phyloP scores from a whole-genome alignment of 2,113 vertebrate species.

The Panthera leo region DNA sequence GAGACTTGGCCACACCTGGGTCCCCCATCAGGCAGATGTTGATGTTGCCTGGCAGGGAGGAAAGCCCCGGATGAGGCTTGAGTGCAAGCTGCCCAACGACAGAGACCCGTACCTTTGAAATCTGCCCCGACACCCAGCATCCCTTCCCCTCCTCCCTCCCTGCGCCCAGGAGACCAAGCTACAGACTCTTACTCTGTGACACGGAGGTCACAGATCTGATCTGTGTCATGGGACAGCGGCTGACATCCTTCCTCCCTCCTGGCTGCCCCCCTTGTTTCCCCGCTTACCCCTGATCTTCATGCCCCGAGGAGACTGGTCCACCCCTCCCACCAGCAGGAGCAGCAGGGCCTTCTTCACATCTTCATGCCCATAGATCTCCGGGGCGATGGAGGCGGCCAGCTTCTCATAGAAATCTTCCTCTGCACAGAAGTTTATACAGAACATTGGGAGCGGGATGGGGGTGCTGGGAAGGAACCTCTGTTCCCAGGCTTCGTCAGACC shows the following conservation, averaged over 20 bases:
- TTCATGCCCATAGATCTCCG: constrained; percentile 95
- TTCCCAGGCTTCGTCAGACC: accelerated
- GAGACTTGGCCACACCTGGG: constrained; percentile 95
- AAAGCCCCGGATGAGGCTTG: not conserved
- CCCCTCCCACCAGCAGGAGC: constrained; percentile 93
- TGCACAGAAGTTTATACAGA: constrained; percentile 53
- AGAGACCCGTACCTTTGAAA: not conserved
- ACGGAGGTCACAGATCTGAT: not conserved
- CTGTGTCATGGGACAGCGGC: not conserved
- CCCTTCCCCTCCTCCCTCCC: not conserved
- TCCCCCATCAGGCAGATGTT: constrained; percentile 98
- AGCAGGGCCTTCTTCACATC: constrained; percentile 96
- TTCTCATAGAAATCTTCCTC: constrained; percentile 96
- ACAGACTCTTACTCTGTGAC: not conserved
- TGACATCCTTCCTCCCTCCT: not conserved
- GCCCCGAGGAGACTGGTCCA: constrained; percentile 92
- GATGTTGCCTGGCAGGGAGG: constrained; percentile 88
- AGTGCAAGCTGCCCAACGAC: not conserved
- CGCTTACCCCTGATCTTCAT: constrained; percentile 94
- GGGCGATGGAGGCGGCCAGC: constrained; percentile 92
- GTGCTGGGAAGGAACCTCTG: not conserved
- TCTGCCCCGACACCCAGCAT: too few species aligned
- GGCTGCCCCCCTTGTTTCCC: accelerated
- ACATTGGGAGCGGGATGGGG: accelerated
- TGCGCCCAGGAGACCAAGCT: not conserved